These are phyloP conservation scores for Andrena marginata DNA, from an alignment of 2,888 invertebrate genomes.

Conservation along the genomic window DNA sequence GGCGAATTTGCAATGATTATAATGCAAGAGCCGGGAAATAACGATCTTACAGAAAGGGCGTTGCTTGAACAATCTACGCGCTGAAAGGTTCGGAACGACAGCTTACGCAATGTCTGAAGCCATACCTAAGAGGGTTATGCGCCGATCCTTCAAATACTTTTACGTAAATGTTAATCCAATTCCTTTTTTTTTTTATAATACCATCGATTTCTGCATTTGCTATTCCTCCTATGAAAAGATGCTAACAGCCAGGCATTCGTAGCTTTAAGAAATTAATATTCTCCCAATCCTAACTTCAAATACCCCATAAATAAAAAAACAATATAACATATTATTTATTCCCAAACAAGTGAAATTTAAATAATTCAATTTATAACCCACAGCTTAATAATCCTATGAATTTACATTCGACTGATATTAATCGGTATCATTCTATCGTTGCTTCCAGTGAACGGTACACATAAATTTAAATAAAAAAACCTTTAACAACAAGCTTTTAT, in stretches of 20 bases:
- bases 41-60: slow-evolving; percentile 17
- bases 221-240: background rate
- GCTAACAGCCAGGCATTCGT: background rate
- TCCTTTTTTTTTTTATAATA: slow-evolving; percentile 63
- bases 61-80: slow-evolving; percentile 13
- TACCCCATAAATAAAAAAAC: too few species aligned
- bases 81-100: slow-evolving; percentile 25
- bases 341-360: too few species aligned
- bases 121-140: slow-evolving; percentile 70
- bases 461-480: background rate
- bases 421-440: too few species aligned
- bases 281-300: background rate
- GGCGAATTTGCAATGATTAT: slow-evolving; percentile 9
- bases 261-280: background rate
- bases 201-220: slow-evolving; percentile 8
- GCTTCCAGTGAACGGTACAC: background rate
- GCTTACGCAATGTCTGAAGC: slow-evolving; percentile 72
- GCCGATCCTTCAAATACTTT: slow-evolving; percentile 76
- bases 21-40: background rate
- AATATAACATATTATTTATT: too few species aligned
- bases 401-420: too few species aligned
- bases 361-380: too few species aligned
- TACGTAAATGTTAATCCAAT: slow-evolving; percentile 81
- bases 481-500: too few species aligned
- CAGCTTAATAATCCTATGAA: too few species aligned